A percentile compares a stretch with the other conserved stretches of the same genome.
These are phyloP conservation scores for Hermetia illucens DNA, from an alignment of 1,140 invertebrate species.

Conservation along the genomic window DNA sequence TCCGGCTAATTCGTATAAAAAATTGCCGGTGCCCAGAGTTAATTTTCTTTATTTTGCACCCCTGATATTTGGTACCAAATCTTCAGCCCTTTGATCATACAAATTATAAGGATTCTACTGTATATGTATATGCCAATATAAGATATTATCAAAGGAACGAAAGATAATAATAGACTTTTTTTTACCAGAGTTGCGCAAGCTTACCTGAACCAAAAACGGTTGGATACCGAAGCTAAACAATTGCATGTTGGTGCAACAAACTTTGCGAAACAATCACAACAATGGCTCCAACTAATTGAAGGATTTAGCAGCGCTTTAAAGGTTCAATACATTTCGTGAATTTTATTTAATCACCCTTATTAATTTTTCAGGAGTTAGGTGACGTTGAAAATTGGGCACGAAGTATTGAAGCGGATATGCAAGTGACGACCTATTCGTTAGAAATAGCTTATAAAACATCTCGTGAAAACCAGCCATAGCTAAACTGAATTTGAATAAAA, in stretches of 20 bases:
- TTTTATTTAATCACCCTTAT: not conserved
- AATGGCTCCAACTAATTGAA: slow-evolving; percentile 90
- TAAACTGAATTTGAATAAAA: too few species aligned
- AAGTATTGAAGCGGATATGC: slow-evolving; percentile 94
- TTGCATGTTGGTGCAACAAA: slow-evolving; percentile 87
- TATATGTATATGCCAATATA: too few species aligned
- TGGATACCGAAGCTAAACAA: slow-evolving; percentile 94
- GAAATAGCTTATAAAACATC: slow-evolving; percentile 90
- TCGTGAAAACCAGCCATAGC: too few species aligned
- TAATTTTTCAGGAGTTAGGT: slow-evolving; percentile 60
- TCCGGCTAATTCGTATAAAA: too few species aligned
- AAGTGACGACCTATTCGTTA: slow-evolving; percentile 78
- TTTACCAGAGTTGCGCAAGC: slow-evolving; percentile 77
- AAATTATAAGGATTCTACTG: too few species aligned
- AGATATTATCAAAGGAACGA: too few species aligned
- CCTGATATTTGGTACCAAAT: too few species aligned
- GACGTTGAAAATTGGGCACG: slow-evolving; percentile 98
- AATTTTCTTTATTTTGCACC: too few species aligned
- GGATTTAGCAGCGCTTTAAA: slow-evolving; percentile 91
- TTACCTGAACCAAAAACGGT: slow-evolving; percentile 93
- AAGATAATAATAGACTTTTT: too few species aligned
- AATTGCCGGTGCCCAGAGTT: too few species aligned
- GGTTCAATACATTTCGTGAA: slow-evolving; percentile 5
- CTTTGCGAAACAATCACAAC: slow-evolving; percentile 92
- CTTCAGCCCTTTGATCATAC: too few species aligned